These are phyloP conservation scores for Steatocranus sp. DNA, from an alignment of 2,797 vertebrate genomes.

Conservation along the genomic window DNA sequence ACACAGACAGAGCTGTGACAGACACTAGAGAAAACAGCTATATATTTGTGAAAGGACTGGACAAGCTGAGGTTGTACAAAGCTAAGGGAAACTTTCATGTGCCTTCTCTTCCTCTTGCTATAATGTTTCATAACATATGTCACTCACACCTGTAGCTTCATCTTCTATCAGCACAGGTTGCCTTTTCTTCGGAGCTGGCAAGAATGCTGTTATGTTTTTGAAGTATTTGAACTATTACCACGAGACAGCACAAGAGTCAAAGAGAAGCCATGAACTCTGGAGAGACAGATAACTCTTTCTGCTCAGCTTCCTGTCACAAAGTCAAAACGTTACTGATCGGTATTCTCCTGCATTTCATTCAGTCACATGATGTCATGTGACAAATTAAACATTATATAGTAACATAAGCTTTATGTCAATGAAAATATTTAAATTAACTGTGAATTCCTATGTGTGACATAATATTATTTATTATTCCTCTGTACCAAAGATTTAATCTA, in stretches of 20 bases:
- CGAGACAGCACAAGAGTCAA: slow-evolving; percentile 8
- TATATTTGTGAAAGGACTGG: not conserved
- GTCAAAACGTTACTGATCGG: not conserved
- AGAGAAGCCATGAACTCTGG: not conserved
- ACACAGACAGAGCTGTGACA: not conserved
- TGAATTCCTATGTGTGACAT: not conserved
- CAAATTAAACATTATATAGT: not conserved
- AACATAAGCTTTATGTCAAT: not conserved
- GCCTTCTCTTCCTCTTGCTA: not conserved
- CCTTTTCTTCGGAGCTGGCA: not conserved
- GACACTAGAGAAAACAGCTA: not conserved
- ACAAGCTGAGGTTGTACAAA: not conserved
- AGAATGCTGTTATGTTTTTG: slow-evolving; percentile 59
- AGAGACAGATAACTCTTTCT: not conserved
- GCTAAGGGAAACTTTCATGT: not conserved
- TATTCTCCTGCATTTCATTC: not conserved
- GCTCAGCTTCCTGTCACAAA: not conserved
- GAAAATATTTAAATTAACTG: not conserved
- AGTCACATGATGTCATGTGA: not conserved
- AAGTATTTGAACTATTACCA: slow-evolving; percentile 43
- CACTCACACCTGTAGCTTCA: slow-evolving; percentile 18
- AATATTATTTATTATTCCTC: not conserved
- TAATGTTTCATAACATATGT: not conserved
- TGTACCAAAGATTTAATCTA: not conserved
- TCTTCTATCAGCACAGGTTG: slow-evolving; percentile 9